Evolutionary conservation across 2,113 vertebrate genomes (phyloP), one percentile per base, ranked within the genome.

Genomic region (Pachycephala philippinensis): DNA sequence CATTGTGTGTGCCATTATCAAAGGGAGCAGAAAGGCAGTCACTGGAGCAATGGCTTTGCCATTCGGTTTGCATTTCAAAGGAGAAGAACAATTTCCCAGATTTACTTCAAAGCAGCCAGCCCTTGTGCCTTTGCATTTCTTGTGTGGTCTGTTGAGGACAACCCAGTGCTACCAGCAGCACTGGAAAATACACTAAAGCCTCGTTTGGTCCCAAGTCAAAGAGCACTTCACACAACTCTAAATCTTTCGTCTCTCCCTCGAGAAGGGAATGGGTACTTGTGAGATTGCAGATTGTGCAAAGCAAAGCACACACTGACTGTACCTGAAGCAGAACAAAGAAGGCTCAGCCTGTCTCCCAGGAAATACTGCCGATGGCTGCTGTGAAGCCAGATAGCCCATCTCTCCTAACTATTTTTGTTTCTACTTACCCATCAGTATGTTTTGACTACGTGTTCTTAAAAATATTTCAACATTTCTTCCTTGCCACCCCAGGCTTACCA

Each of bases 21-120:
- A 90, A 94, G 23, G 35, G 15, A 71, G 39, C 1, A 11, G 69
- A 40, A 59, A 53, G n/a, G 53, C 50, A 94, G 57, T 50, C 70
- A 72, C 74, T 44, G 18, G 30, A 84, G 64, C 52, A 68, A 11
- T 75, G 47, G 56, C 71, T 89, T 86, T 23, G 5, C 69, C 33
- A 31, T 7, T 56, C 56, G 11, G 68, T 80, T 96, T 93, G 39
- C 78, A 87, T 92, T 92, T 96, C 84, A 90, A 72, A 91, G 45
- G 18, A 69, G 49, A 76, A 68, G 30, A 87, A 60, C 13, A 20
- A 53, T 70, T 95, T 94, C 76, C 35, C 13, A 12, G 47, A 44
- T 47, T 72, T 71, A 77, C 42, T 76, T 90, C 77, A 95, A 94
- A 94, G 68, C 49, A 64, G 13, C 8, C 44, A 86, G 44, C 13